Conservation (phyloP, 2,797 vertebrate genomes). For the Sparus aurata region DNA sequence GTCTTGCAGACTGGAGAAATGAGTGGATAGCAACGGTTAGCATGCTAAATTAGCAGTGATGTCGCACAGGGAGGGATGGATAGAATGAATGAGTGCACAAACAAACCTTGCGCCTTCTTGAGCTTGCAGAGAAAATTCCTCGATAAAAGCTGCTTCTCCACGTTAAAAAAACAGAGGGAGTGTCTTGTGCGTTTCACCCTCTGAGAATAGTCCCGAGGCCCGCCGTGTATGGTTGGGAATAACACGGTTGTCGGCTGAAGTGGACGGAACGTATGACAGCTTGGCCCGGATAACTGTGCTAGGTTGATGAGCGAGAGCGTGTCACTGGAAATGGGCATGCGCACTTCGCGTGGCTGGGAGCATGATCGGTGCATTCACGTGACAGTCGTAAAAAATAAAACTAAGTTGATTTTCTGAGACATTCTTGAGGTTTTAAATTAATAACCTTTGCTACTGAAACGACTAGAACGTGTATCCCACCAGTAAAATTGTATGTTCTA, state of each 20-base stretch:
- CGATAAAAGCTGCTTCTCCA: background rate
- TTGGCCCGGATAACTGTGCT: constrained; percentile 51
- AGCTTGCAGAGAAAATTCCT: background rate
- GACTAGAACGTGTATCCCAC: background rate
- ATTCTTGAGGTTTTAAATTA: background rate
- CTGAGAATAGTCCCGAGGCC: background rate
- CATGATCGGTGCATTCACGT: constrained; percentile 45
- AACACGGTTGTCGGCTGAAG: background rate
- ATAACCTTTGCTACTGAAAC: background rate
- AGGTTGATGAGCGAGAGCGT: background rate
- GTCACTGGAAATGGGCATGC: constrained; percentile 49
- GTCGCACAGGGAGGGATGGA: constrained; percentile 55
- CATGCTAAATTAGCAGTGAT: constrained; percentile 57
- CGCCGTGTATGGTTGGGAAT: background rate
- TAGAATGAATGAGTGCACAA: constrained; percentile 66
- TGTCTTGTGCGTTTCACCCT: background rate
- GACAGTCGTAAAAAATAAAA: background rate
- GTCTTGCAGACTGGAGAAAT: background rate
- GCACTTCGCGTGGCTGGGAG: background rate
- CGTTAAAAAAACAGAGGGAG: background rate
- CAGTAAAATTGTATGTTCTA: too few relatives aligned
- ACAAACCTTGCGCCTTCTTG: constrained; percentile 70
- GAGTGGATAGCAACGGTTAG: constrained; percentile 42
- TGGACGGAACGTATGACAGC: constrained; percentile 52
- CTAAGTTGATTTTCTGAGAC: too few relatives aligned